Evolutionary conservation across 2,113 vertebrate species (phyloP).

Genomic region (Camelus bactrianus): DNA sequence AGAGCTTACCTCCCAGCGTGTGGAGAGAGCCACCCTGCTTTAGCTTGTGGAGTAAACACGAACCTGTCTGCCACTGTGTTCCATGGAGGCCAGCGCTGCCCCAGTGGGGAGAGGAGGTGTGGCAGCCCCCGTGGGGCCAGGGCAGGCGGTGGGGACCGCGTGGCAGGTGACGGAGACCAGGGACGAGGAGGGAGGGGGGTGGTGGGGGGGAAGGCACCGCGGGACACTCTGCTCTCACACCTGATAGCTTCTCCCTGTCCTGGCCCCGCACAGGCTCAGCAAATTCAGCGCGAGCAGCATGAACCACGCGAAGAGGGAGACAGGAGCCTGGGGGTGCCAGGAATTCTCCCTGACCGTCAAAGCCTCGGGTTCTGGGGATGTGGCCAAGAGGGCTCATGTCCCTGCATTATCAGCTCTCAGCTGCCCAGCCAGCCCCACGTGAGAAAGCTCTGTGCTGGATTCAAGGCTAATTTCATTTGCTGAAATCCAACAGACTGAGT

Average conservation of each 20-base stretch:
- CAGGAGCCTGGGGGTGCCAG: not conserved
- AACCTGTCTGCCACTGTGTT: not conserved
- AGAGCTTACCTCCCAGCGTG: not conserved
- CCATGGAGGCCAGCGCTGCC: not conserved
- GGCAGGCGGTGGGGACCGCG: fast-evolving
- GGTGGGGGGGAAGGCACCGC: not conserved
- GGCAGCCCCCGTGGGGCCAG: not conserved
- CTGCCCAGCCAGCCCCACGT: not conserved
- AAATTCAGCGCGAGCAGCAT: not conserved
- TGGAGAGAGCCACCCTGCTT: conserved; percentile 46
- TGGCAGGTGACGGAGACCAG: fast-evolving
- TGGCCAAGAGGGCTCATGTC: not conserved
- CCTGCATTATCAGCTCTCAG: not conserved
- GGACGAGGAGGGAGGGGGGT: fast-evolving
- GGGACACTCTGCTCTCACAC: not conserved
- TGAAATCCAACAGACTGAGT: not conserved
- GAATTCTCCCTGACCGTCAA: not conserved
- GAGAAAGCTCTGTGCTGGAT: not conserved
- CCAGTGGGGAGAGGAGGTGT: not conserved
- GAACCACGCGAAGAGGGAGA: not conserved
- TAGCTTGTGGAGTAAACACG: conserved; percentile 2
- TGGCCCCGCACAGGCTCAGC: not conserved
- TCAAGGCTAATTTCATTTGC: conserved; percentile 1
- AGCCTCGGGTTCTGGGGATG: not conserved
- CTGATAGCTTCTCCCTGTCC: not conserved